Evolutionary conservation across 2,888 invertebrate genomes (phyloP), one percentile per base, ranked within the genome.

Genomic region (Maniola hyperantus): DNA sequence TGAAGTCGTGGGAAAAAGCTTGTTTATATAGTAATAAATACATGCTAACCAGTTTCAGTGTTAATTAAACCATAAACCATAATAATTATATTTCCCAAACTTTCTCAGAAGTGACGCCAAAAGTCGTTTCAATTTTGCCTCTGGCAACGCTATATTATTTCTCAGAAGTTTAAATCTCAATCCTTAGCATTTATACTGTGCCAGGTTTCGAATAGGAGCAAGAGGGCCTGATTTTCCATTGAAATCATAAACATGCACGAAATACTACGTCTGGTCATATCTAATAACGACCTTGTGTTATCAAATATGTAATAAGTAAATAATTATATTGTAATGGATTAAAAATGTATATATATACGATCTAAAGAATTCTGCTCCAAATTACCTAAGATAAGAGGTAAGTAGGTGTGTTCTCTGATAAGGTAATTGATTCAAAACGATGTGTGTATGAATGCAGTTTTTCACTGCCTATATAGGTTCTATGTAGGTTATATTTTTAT

Each of bases 21-120:
- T 11, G 39, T 39, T 39, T 39, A 10, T 10, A 36, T 5, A 4
- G 7, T 5, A 39, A 39, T 39, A 39, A 11, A 39, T 7, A 2
- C 10, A 39, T 2, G 39, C 39, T 36, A 36, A 36, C 8, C 10
- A 11, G 10, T 11, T 39, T 39, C 39, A 39, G 39, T n/a, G n/a
- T 11, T 39, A 39, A 10, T 39, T 39, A 39, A 39, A 39, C 39
- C 39, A 39, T 39, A 26, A 39, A n/a, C n/a, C n/a, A n/a, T n/a
- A n/a, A n/a, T n/a, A n/a, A 39, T 39, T 39, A n/a, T 46, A 46
- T 6, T 46, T 6, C 7, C n/a, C n/a, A 46, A 13, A 46, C 5
- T 13, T n/a, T 15, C 46, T 46, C 46, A 46, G 46, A 46, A 46
- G 46, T 46, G 46, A 5, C 46, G 46, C 46, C 46, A 46, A 46